Evolutionary conservation across 1,140 invertebrate species (phyloP).

Genomic region (Amyelois transitella): DNA sequence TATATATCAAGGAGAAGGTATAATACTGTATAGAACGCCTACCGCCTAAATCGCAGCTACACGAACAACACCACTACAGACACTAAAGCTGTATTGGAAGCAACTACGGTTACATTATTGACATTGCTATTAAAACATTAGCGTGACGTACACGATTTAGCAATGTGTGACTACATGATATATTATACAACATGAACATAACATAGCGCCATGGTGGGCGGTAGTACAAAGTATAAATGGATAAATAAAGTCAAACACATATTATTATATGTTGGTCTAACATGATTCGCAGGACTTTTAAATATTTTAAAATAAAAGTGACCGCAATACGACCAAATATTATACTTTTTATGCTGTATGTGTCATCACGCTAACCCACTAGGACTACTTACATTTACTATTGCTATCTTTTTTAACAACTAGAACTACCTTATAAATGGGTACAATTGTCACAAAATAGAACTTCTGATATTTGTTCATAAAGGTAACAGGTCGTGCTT

Average conservation of each 20-base stretch:
- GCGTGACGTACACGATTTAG: background rate
- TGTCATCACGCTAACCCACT: background rate
- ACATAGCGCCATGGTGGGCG: too few species aligned
- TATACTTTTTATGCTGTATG: background rate
- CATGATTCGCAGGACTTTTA: too few species aligned
- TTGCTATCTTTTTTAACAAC: slow-evolving; percentile 23
- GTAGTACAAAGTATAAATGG: too few species aligned
- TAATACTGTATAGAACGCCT: slow-evolving; percentile 50
- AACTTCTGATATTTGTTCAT: slow-evolving; percentile 23
- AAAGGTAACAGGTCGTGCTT: slow-evolving; percentile 6
- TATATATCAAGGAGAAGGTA: slow-evolving; percentile 35
- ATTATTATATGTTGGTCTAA: too few species aligned
- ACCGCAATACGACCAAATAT: too few species aligned
- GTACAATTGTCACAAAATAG: slow-evolving; percentile 36
- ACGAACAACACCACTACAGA: slow-evolving; percentile 19
- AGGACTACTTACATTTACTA: slow-evolving; percentile 22
- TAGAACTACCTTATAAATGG: slow-evolving; percentile 19
- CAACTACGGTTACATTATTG: slow-evolving; percentile 33
- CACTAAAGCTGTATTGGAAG: slow-evolving; percentile 52
- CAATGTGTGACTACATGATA: too few species aligned
- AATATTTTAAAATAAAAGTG: too few species aligned
- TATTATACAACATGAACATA: too few species aligned
- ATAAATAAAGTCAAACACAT: too few species aligned
- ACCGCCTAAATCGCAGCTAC: slow-evolving; percentile 16
- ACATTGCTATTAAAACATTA: background rate